Evolutionary conservation across 2,888 invertebrate genomes (phyloP), one percentile per base, ranked within the genome.

Genomic region (Metellina segmentata): DNA sequence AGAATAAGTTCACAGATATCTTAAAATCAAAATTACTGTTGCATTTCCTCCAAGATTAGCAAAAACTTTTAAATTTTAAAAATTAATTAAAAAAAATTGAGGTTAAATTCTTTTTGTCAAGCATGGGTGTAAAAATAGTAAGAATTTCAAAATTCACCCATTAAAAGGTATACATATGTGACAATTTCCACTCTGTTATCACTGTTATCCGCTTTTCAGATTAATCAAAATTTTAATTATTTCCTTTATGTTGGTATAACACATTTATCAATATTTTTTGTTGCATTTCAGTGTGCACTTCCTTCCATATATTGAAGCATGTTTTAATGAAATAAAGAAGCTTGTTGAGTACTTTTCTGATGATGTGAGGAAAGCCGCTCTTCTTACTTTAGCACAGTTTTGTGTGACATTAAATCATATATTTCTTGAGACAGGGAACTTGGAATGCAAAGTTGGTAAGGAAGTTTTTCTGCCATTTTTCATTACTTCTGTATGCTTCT

Each of bases 311-410:
- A 95, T 97, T 89, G 96, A 97, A 94, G 96, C 95, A 92, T 96
- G 96, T 85, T 97, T 96, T 94, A 96, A 97, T 94, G 97, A 97
- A 94, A 96, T 97, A 4, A 96, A 96, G 94, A 96, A 96, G 94
- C 95, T 97, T 93, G 95, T 97, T 1, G 97, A 96, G 94, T 97
- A 97, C 95, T 97, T 97, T 0, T 96, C 97, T 93, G 96, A 96
- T 77, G 96, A 96, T 93, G 96, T 97, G 82, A 96, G 97, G 90
- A 96, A 96, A 94, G 96, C 96, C 0, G 96, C 97, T 0, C 95
- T 97, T 52, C 96, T 96, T 79, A 96, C 97, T 0, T 94, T 97
- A 48, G 95, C 96, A 19, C 96, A 97, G 93, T 97, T 97, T 94
- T 95, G 95, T 93, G 92, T 94, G 19, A 94, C 95, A 93, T 93